These are phyloP conservation scores for Psittacula echo DNA, from an alignment of 2,797 vertebrate genomes.

Conservation along the genomic window DNA sequence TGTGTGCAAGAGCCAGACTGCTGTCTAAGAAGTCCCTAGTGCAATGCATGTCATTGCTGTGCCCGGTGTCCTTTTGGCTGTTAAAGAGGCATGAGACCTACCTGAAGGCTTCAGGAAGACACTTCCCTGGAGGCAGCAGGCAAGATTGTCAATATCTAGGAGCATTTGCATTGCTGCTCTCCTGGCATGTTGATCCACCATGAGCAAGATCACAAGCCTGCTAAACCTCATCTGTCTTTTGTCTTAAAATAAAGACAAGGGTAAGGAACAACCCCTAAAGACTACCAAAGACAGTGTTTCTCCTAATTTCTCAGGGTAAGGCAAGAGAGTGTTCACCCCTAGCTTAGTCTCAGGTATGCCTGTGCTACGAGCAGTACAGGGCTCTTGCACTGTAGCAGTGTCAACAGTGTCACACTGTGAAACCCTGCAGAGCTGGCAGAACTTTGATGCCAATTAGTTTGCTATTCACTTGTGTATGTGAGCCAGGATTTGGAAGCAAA, in stretches of 20 bases:
- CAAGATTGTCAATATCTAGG: background rate
- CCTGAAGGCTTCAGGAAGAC: background rate
- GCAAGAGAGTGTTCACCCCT: background rate
- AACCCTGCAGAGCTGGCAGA: slow-evolving; percentile 15
- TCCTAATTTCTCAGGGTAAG: background rate
- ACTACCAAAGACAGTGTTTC: background rate
- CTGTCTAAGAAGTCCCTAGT: background rate
- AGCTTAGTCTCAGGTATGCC: background rate
- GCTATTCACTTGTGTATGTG: background rate
- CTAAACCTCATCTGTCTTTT: background rate
- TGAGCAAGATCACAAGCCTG: background rate
- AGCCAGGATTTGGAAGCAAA: background rate
- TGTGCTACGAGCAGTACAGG: background rate
- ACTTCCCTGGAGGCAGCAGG: background rate
- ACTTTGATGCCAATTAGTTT: background rate
- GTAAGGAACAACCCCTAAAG: background rate
- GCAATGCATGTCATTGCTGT: fast-evolving
- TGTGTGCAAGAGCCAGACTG: background rate
- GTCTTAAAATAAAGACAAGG: background rate
- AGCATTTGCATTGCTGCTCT: background rate
- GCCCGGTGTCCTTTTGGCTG: background rate
- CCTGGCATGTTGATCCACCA: background rate
- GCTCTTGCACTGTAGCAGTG: background rate
- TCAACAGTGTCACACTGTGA: background rate
- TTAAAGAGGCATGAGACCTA: background rate